Percentiles rank a stretch among this genome's conserved stretches.
phyloP scores from a whole-genome alignment of 2,888 invertebrate species.

The Sycophila texana region DNA sequence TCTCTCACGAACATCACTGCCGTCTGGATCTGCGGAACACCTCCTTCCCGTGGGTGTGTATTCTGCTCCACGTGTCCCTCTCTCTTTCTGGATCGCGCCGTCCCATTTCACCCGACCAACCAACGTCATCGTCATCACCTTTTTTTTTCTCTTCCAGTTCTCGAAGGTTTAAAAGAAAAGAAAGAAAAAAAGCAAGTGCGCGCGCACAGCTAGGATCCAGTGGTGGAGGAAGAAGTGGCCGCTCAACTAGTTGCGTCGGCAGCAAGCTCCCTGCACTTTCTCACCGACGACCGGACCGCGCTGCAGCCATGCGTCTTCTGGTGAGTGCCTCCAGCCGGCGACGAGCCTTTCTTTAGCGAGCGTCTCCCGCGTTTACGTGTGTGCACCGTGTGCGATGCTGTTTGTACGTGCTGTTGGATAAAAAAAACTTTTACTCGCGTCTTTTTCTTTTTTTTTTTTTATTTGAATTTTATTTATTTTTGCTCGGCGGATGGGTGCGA shows the following conservation, averaged over 20 bases:
- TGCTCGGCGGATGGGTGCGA: background rate
- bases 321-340: slow-evolving; percentile 40
- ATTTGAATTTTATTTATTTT: background rate
- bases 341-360: background rate
- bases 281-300: slow-evolving; percentile 6
- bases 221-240: slow-evolving; percentile 2
- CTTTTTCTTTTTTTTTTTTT: background rate
- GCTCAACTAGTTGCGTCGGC: background rate
- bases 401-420: background rate
- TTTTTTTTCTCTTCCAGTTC: background rate
- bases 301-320: slow-evolving; percentile 50
- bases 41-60: slow-evolving; percentile 20
- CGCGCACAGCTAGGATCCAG: background rate
- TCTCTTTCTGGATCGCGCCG: background rate
- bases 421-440: background rate
- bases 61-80: background rate
- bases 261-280: slow-evolving; percentile 30
- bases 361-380: no score
- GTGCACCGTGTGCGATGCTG: background rate
- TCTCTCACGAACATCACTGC: slow-evolving; percentile 73
- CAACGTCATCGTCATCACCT: background rate
- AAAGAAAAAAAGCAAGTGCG: background rate
- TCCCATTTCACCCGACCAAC: background rate
- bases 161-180: background rate
- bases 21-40: slow-evolving; percentile 62